Percentiles rank a stretch among this genome's conserved stretches.
phyloP scores from a whole-genome alignment of 2,797 vertebrate species.

The Labeo calbasu region DNA sequence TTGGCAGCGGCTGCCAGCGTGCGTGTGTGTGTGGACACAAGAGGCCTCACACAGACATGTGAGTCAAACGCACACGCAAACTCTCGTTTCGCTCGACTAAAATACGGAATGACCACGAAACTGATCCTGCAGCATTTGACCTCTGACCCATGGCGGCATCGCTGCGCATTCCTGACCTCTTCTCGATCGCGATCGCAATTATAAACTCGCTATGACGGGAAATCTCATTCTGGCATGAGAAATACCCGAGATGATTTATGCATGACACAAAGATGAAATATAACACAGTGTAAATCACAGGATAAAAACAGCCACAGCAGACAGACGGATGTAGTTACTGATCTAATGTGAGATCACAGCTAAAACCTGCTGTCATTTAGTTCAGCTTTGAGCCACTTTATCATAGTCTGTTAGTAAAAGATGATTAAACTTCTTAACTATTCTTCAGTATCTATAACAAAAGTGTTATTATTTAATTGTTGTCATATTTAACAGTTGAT shows the following conservation, averaged over 20 bases:
- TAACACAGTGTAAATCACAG: not conserved
- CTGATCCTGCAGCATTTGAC: conserved; percentile 3
- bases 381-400: not conserved
- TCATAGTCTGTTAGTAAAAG: not conserved
- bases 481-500: not conserved
- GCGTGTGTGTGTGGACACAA: not conserved
- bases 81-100: not conserved
- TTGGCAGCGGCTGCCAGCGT: conserved; percentile 57
- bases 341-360: not conserved
- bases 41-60: conserved; percentile 5
- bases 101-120: not conserved
- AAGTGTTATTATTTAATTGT: not conserved
- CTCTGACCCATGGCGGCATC: not conserved
- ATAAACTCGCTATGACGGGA: not conserved
- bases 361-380: not conserved
- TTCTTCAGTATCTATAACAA: not conserved
- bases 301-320: not conserved
- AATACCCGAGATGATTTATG: not conserved
- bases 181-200: not conserved
- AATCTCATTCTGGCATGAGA: conserved; percentile 7
- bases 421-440: not conserved
- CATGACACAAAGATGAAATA: conserved; percentile 24
- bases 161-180: not conserved
- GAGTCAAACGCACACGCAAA: not conserved
- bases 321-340: not conserved